Conservation (phyloP, 2,888 invertebrate species). For the Drosophila stalkeri region DNA sequence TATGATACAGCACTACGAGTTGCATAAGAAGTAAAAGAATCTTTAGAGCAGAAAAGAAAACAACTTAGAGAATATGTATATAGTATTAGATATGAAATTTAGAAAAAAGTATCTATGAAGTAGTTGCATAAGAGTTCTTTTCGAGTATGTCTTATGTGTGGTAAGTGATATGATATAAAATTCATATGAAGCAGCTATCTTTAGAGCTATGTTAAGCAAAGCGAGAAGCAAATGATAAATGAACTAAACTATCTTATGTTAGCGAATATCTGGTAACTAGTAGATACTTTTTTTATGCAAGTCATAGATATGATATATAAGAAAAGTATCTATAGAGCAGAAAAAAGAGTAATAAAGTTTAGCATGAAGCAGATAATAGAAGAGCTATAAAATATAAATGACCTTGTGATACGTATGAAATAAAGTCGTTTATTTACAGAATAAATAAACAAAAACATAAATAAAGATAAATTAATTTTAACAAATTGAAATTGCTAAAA, state of each 20-base stretch:
- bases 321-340: too few relatives aligned
- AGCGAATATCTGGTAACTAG: background rate
- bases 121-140: background rate
- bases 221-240: background rate
- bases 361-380: too few relatives aligned
- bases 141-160: background rate
- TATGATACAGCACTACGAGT: background rate
- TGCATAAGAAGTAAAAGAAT: slow-evolving; percentile 1
- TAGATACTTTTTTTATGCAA: too few relatives aligned
- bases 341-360: too few relatives aligned
- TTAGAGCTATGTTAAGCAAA: background rate
- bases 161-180: background rate
- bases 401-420: too few relatives aligned
- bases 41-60: background rate
- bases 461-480: too few relatives aligned
- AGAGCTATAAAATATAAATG: too few relatives aligned
- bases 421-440: too few relatives aligned
- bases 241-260: background rate
- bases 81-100: background rate
- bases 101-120: background rate
- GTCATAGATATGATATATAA: too few relatives aligned
- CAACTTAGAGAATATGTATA: background rate
- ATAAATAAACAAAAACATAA: too few relatives aligned
- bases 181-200: background rate
- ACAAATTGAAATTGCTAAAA: too few relatives aligned